phyloP scores from a whole-genome alignment of 2,888 invertebrate species.

The Liopterus haemorrhoidalis region DNA sequence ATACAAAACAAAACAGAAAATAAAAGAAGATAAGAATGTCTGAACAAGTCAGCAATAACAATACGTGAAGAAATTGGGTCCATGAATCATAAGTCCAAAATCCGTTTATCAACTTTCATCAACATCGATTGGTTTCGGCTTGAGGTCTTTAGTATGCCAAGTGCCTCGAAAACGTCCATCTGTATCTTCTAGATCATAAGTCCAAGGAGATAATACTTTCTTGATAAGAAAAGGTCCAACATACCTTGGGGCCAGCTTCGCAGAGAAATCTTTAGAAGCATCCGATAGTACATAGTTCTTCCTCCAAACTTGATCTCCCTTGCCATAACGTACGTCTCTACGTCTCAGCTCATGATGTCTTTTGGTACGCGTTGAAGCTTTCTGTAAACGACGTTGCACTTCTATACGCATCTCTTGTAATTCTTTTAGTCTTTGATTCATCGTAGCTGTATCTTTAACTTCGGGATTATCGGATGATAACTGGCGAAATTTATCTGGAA shows the following conservation, averaged over 20 bases:
- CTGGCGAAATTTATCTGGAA: no score
- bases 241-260: conserved; percentile 24
- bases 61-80: background rate
- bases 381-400: no score
- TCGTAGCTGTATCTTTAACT: no score
- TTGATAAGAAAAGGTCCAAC: conserved; percentile 21
- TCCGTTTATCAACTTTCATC: background rate
- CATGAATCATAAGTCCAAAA: background rate
- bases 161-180: conserved; percentile 14
- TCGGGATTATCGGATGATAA: no score
- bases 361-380: no score
- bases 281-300: conserved; percentile 22
- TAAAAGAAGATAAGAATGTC: no score
- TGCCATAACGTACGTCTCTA: no score
- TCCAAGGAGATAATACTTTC: conserved; percentile 19
- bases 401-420: no score
- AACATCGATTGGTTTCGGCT: conserved; percentile 12
- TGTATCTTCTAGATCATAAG: conserved; percentile 22
- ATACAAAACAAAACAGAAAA: no score
- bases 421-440: no score
- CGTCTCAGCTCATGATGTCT: no score
- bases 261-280: conserved; percentile 18
- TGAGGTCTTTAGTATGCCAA: conserved; percentile 26
- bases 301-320: conserved; percentile 17
- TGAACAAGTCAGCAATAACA: no score